These are phyloP conservation scores for Ischnura elegans DNA, from an alignment of 2,888 invertebrate genomes.

Conservation along the genomic window DNA sequence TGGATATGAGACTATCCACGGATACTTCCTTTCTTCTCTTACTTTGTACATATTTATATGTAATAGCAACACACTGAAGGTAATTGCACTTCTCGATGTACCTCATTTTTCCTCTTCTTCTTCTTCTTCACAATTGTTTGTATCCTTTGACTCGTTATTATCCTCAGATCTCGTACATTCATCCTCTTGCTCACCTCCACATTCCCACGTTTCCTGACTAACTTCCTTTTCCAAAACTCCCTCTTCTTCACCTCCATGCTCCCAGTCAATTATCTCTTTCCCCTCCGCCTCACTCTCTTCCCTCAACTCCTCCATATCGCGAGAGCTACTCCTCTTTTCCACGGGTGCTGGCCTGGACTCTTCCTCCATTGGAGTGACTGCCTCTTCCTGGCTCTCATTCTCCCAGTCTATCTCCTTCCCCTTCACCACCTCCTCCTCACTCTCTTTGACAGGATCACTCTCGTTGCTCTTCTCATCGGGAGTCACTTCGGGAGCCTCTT, in stretches of 20 bases:
- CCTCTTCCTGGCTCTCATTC: constrained; percentile 46
- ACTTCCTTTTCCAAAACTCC: constrained; percentile 42
- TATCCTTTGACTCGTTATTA: constrained; percentile 67
- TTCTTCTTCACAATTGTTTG: constrained; percentile 52
- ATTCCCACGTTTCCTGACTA: background rate
- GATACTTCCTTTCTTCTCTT: constrained; percentile 17
- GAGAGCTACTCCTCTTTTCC: constrained; percentile 10
- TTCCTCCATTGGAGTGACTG: background rate
- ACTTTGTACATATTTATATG: constrained; percentile 46
- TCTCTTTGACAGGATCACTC: constrained; percentile 2
- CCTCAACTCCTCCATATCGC: constrained; percentile 1
- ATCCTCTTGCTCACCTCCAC: constrained; percentile 20
- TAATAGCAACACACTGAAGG: constrained; percentile 13
- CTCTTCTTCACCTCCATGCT: constrained; percentile 70
- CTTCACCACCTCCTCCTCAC: constrained; percentile 70
- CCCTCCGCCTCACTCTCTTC: constrained; percentile 68
- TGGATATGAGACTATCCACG: constrained; percentile 23
- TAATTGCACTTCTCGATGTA: constrained; percentile 49
- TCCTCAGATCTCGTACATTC: constrained; percentile 47
- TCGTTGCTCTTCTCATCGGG: constrained; percentile 45
- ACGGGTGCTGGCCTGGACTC: constrained; percentile 21
- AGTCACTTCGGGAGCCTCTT: constrained; percentile 75
- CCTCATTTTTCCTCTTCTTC: constrained; percentile 47
- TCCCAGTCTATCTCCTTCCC: constrained; percentile 69
- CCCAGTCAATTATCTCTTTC: constrained; percentile 69